Evolutionary conservation across 1,140 invertebrate species (phyloP).

Genomic region (Homarus americanus): DNA sequence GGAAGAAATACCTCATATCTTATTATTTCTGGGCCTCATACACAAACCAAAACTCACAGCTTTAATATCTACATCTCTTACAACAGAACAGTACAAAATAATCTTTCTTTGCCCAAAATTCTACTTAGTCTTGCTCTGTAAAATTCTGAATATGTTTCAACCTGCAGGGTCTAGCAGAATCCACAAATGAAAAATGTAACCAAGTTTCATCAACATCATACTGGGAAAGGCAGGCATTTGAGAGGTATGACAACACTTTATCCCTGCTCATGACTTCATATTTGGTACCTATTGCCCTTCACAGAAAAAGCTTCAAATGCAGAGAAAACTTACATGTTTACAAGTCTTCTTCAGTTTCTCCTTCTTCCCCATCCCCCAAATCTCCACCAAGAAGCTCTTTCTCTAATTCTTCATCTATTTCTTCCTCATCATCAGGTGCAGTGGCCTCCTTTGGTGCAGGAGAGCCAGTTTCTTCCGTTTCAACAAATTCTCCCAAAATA

Average conservation of each 20-base stretch:
- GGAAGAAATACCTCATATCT: not conserved
- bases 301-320: conserved; percentile 21
- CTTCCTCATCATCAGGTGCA: conserved; percentile 53
- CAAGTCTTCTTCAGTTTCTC: conserved; percentile 49
- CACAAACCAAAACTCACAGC: not conserved
- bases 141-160: not conserved
- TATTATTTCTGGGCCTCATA: not conserved
- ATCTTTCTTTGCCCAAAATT: not conserved
- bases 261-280: conserved; percentile 15
- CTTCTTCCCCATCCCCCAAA: conserved; percentile 33
- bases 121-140: not conserved
- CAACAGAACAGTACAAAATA: not conserved
- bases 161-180: not conserved
- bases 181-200: not conserved
- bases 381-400: conserved; percentile 69
- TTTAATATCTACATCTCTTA: not conserved
- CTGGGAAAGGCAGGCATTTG: not conserved
- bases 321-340: conserved; percentile 21
- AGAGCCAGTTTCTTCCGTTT: conserved; percentile 1
- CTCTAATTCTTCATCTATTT: conserved; percentile 73
- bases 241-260: not conserved
- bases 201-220: not conserved
- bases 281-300: not conserved
- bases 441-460: not conserved
- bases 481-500: not conserved